Conservation (phyloP, 2,888 invertebrate species). For the Nomada lathburiana region DNA sequence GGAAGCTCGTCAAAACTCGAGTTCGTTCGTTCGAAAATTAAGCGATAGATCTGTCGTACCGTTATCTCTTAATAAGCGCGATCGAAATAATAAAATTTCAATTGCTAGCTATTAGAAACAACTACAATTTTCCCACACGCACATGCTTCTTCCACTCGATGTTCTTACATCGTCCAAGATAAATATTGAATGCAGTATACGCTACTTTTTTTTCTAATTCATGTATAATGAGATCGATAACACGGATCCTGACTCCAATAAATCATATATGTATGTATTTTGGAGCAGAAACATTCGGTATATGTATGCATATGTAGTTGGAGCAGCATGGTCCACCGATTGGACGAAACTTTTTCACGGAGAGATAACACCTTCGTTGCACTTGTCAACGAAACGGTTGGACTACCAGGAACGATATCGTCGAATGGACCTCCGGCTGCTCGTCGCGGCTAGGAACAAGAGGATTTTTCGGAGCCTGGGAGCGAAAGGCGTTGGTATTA, state of each 20-base stretch:
- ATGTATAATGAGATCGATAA: slow-evolving; percentile 13
- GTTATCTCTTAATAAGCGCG: slow-evolving; percentile 22
- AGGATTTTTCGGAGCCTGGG: slow-evolving; percentile 68
- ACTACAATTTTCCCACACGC: neutral
- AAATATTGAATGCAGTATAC: slow-evolving; percentile 8
- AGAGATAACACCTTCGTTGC: slow-evolving; percentile 61
- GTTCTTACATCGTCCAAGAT: neutral
- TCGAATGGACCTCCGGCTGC: slow-evolving; percentile 60
- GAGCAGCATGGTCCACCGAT: slow-evolving; percentile 22
- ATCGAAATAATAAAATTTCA: neutral
- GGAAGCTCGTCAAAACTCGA: slow-evolving; percentile 3
- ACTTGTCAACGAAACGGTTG: slow-evolving; percentile 64
- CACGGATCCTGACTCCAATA: slow-evolving; percentile 8
- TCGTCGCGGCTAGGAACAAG: slow-evolving; percentile 62
- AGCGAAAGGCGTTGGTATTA: slow-evolving; percentile 78
- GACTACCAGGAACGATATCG: slow-evolving; percentile 65
- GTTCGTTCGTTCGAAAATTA: slow-evolving; percentile 11
- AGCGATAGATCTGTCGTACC: slow-evolving; percentile 3
- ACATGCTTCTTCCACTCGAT: neutral
- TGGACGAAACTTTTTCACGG: slow-evolving; percentile 59
- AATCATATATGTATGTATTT: slow-evolving; percentile 6
- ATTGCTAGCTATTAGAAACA: neutral
- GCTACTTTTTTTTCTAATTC: slow-evolving; percentile 14
- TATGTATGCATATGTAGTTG: neutral
- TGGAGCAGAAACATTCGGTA: slow-evolving; percentile 14